Conservation (phyloP, 2,797 vertebrate genomes). For the Coluber constrictor region DNA sequence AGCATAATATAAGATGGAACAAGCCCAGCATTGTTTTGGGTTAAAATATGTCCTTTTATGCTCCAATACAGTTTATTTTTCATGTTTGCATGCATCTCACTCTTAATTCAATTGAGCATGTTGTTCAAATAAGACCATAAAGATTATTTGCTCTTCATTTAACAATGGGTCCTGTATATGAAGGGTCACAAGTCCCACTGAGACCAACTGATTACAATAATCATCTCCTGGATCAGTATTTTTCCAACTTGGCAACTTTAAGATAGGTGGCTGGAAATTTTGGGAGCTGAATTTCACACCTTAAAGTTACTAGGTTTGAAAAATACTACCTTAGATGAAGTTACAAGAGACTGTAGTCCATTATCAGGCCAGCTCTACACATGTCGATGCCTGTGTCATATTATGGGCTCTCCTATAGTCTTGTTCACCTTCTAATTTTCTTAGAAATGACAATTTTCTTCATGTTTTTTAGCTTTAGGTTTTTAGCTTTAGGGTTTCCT, state of each 20-base stretch:
- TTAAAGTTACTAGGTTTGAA: not conserved
- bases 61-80: not conserved
- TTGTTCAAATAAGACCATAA: not conserved
- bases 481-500: not conserved
- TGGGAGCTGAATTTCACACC: not conserved
- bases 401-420: not conserved
- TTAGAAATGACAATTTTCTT: not conserved
- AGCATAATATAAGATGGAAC: not conserved
- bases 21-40: not conserved
- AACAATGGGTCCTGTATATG: not conserved
- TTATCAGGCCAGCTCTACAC: not conserved
- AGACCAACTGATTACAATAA: not conserved
- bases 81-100: not conserved
- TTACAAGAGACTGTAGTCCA: not conserved
- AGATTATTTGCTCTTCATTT: not conserved
- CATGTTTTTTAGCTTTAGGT: not conserved
- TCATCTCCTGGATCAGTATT: not conserved
- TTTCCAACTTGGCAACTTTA: not conserved
- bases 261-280: not conserved
- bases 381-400: not conserved
- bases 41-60: not conserved
- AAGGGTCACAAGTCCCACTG: not conserved
- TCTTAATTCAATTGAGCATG: not conserved
- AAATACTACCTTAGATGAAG: not conserved
- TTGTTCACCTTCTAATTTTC: not conserved